Evolutionary conservation across 1,140 invertebrate species (phyloP).

Genomic region (Musca vetustissima): DNA sequence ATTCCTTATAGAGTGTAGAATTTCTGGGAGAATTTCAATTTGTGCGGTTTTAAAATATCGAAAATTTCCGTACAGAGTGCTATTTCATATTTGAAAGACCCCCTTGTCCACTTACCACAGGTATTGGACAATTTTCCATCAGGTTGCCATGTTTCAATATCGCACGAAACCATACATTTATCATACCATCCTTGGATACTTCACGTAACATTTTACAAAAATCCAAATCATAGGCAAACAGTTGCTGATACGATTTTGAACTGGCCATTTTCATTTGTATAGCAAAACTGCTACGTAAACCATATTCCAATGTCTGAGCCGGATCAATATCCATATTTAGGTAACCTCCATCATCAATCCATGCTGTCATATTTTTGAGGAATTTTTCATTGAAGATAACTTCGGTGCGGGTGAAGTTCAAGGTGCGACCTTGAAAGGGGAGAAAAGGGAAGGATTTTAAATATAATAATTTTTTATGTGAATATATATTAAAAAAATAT

Average conservation of each 20-base stretch:
- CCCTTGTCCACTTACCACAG: not conserved
- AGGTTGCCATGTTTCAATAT: not conserved
- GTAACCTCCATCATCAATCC: not conserved
- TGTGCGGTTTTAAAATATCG: too few relatives aligned
- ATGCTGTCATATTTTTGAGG: not conserved
- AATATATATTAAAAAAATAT: too few relatives aligned
- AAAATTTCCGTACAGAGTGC: too few relatives aligned
- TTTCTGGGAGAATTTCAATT: too few relatives aligned
- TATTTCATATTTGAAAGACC: too few relatives aligned
- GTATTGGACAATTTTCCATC: constrained; percentile 13
- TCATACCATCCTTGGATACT: not conserved
- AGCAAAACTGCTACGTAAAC: not conserved
- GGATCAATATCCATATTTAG: not conserved
- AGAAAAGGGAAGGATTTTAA: not conserved
- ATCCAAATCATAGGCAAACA: not conserved
- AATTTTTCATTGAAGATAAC: not conserved
- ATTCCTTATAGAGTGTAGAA: too few relatives aligned
- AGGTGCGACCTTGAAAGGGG: not conserved
- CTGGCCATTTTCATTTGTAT: not conserved
- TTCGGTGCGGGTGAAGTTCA: not conserved
- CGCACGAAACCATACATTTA: not conserved
- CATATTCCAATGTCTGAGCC: not conserved
- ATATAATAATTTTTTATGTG: too few relatives aligned
- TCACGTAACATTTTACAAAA: constrained; percentile 3
- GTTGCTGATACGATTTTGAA: not conserved